Conservation (phyloP, 2,888 invertebrate genomes). For the Pseudolycoriella hygida region DNA sequence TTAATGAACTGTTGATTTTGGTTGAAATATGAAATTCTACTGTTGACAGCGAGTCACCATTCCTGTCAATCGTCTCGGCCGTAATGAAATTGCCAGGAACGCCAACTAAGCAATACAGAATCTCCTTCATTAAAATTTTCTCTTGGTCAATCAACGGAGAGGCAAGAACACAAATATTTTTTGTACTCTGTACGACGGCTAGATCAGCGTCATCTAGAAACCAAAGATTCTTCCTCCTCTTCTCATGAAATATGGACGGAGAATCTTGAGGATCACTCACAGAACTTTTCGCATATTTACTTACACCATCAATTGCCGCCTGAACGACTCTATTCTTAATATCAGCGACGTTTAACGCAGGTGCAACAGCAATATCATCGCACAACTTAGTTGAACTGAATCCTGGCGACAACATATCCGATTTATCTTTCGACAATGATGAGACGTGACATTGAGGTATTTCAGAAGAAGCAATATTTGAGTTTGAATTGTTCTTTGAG, state of each 20-base stretch:
- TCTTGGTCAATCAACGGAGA: conserved; percentile 65
- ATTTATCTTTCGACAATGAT: not conserved
- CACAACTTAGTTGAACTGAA: not conserved
- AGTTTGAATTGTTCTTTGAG: not conserved
- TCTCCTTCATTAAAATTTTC: conserved; percentile 61
- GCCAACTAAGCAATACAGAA: conserved; percentile 62
- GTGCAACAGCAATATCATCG: not conserved
- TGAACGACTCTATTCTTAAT: conserved; percentile 24
- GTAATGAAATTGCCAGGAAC: conserved; percentile 49
- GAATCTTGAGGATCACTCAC: not conserved
- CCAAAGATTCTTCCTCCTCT: too few relatives aligned
- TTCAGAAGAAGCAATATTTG: not conserved
- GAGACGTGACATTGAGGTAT: not conserved
- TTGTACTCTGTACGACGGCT: not conserved
- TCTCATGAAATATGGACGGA: not conserved
- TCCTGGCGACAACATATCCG: not conserved
- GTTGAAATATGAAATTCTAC: conserved; percentile 47
- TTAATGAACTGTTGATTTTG: conserved; percentile 52
- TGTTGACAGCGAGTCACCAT: conserved; percentile 20
- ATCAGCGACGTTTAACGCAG: not conserved
- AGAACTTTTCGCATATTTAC: conserved; percentile 12
- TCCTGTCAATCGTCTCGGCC: conserved; percentile 30
- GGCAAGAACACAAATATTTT: conserved; percentile 16
- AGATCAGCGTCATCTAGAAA: too few relatives aligned
- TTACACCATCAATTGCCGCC: conserved; percentile 20